Evolutionary conservation across 2,113 vertebrate genomes (phyloP).

Genomic region (Notiomystis cincta): DNA sequence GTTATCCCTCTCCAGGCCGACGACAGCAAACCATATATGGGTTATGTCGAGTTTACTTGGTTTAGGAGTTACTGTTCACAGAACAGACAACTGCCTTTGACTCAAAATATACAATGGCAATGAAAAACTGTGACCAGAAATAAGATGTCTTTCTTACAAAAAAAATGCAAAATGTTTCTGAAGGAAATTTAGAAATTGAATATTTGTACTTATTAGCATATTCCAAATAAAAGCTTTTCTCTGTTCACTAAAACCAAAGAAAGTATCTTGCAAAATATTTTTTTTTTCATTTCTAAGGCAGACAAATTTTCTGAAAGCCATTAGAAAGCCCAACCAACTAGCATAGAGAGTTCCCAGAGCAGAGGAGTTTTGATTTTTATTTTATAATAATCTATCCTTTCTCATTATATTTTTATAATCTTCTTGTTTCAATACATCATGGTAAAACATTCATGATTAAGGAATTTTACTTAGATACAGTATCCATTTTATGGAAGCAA

Average conservation of each 20-base stretch:
- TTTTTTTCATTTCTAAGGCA: neutral
- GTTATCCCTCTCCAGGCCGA: neutral
- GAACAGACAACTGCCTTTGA: neutral
- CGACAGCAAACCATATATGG: neutral
- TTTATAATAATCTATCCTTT: neutral
- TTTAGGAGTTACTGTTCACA: neutral
- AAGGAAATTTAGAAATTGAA: neutral
- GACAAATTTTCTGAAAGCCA: neutral
- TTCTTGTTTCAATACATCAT: neutral
- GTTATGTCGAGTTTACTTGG: accelerated
- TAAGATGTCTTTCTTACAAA: neutral
- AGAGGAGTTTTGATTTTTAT: neutral
- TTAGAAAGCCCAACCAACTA: neutral
- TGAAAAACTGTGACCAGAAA: neutral
- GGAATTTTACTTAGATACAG: neutral
- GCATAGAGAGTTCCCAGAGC: neutral
- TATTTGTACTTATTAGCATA: neutral
- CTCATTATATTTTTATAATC: neutral
- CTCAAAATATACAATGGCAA: neutral
- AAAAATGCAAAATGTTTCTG: neutral
- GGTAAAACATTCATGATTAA: neutral
- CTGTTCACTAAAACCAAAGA: neutral
- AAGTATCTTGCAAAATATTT: neutral
- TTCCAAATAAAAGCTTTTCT: neutral
- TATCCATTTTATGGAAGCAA: neutral